These are phyloP conservation scores for Spermophilus dauricus DNA, from an alignment of 2,113 vertebrate genomes.

Conservation along the genomic window DNA sequence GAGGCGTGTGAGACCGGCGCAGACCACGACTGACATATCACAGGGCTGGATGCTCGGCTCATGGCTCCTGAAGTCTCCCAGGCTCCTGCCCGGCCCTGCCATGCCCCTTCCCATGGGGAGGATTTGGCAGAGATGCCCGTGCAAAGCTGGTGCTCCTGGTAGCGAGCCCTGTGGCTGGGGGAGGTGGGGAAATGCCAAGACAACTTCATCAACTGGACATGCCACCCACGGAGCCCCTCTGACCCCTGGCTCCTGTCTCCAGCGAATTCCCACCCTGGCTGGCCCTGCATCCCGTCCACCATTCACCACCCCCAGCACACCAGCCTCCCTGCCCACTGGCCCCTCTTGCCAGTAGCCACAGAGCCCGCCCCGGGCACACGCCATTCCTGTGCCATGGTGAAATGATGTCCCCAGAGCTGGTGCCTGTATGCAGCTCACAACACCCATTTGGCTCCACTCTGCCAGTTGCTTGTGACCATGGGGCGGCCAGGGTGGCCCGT, in stretches of 20 bases:
- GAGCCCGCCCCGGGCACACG: rapidly evolving
- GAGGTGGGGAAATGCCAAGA: constrained; percentile 75
- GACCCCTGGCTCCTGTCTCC: rapidly evolving
- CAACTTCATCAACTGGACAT: constrained; percentile 46
- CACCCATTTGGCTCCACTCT: rapidly evolving
- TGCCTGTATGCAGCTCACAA: not conserved
- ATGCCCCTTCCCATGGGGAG: not conserved
- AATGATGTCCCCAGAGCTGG: not conserved
- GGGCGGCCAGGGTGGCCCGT: rapidly evolving
- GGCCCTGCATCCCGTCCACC: rapidly evolving
- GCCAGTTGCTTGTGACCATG: rapidly evolving
- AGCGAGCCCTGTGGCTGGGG: not conserved
- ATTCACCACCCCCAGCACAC: not conserved
- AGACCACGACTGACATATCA: no score
- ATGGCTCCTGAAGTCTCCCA: not conserved
- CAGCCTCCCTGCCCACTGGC: not conserved
- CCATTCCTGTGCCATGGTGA: rapidly evolving
- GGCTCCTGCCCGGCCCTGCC: not conserved
- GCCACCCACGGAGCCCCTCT: not conserved
- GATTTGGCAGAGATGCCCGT: constrained; percentile 45
- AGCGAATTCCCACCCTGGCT: rapidly evolving
- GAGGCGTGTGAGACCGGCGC: not conserved
- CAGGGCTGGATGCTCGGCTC: not conserved
- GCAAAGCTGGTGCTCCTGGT: not conserved
- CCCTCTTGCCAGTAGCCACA: rapidly evolving